Percentiles rank a stretch among this genome's conserved stretches.
phyloP scores from a whole-genome alignment of 2,113 vertebrate species.

The Anhinga anhinga region DNA sequence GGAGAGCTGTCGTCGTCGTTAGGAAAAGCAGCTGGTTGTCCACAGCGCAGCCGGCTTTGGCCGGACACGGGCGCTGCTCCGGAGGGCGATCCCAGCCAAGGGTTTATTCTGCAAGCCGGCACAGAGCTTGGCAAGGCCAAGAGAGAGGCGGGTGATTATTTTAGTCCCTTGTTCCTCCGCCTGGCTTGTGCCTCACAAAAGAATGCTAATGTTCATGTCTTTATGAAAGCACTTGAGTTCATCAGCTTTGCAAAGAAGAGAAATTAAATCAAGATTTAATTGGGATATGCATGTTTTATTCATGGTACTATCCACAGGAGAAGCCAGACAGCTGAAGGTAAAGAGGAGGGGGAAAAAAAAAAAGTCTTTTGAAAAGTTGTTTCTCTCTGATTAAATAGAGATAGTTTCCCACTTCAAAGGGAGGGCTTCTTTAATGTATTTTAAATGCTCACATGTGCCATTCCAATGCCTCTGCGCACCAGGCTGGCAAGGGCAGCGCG shows the following conservation, averaged over 20 bases:
- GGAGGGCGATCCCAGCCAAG: not conserved
- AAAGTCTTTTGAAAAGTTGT: conserved; percentile 83
- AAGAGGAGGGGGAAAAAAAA: conserved; percentile 28
- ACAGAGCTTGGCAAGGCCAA: conserved; percentile 53
- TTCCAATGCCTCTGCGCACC: not conserved
- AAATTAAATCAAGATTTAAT: conserved; percentile 91
- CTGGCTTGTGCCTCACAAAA: conserved; percentile 83
- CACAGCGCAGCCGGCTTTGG: accelerated
- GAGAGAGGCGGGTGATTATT: conserved; percentile 64
- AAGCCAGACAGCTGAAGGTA: conserved; percentile 82
- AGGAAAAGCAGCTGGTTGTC: accelerated
- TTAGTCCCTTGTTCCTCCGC: conserved; percentile 73
- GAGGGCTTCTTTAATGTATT: conserved; percentile 79
- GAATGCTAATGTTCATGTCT: conserved; percentile 81
- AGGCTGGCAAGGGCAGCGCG: not conserved
- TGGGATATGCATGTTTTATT: conserved; percentile 88
- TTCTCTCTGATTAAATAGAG: conserved; percentile 84
- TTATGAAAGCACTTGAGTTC: conserved; percentile 86
- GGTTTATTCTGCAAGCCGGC: not conserved
- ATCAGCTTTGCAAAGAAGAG: conserved; percentile 87
- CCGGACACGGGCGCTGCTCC: not conserved
- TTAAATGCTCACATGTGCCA: conserved; percentile 68
- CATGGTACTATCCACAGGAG: conserved; percentile 83
- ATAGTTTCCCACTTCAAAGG: conserved; percentile 82
- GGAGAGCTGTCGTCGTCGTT: accelerated